Conservation (phyloP, 2,888 invertebrate genomes). For the Orgyia antiqua region DNA sequence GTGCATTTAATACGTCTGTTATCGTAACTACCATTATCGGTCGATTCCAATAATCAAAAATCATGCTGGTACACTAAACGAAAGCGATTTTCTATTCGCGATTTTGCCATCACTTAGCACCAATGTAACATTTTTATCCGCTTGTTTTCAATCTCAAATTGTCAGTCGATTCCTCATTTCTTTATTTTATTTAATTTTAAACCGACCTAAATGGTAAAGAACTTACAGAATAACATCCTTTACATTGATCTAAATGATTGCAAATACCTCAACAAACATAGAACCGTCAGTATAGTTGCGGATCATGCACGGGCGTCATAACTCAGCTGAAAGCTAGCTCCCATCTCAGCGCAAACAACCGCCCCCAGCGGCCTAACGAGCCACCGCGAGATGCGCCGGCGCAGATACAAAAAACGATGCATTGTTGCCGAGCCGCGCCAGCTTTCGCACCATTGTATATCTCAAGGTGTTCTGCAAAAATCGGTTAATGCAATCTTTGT, state of each 20-base stretch:
- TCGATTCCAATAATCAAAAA: no score
- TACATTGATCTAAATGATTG: neutral
- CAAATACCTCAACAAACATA: constrained; percentile 12
- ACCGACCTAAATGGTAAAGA: no score
- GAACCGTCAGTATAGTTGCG: constrained; percentile 30
- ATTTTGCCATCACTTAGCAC: no score
- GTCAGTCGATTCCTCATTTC: no score
- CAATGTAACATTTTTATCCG: no score
- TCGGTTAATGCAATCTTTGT: constrained; percentile 63
- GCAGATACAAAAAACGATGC: constrained; percentile 64
- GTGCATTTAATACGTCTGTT: no score
- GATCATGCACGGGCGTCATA: constrained; percentile 42
- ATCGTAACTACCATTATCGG: no score
- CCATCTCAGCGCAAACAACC: constrained; percentile 56
- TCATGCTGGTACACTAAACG: no score
- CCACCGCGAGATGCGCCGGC: constrained; percentile 68
- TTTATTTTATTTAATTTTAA: no score
- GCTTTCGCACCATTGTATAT: constrained; percentile 75
- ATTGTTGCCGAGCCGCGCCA: constrained; percentile 72
- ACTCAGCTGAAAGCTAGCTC: constrained; percentile 40
- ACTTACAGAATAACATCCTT: no score
- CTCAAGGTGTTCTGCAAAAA: constrained; percentile 57
- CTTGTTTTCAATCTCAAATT: no score
- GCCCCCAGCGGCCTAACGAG: constrained; percentile 69
- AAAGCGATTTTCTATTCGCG: no score